Percentiles rank a stretch among this genome's conserved stretches.
These are phyloP conservation scores for Onychomys leucogaster DNA, from an alignment of 2,797 vertebrate genomes.

Conservation along the genomic window DNA sequence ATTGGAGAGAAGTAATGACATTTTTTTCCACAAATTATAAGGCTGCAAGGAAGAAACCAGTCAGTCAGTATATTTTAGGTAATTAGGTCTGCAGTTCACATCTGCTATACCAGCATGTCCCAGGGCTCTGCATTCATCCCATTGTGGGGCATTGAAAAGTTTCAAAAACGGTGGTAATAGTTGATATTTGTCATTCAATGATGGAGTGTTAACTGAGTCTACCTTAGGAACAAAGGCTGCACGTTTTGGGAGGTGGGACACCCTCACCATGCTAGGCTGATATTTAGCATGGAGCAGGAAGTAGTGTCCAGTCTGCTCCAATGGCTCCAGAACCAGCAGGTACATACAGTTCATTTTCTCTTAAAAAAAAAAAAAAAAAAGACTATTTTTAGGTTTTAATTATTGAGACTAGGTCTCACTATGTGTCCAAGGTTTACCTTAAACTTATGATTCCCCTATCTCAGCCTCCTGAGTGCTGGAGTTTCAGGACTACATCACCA, in stretches of 20 bases:
- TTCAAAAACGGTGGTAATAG: background rate
- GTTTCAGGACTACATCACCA: background rate
- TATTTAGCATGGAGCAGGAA: background rate
- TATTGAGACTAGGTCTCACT: background rate
- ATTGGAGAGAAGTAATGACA: background rate
- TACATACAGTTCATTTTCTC: background rate
- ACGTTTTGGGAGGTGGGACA: background rate
- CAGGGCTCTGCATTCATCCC: background rate
- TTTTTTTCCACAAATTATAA: background rate
- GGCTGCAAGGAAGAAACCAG: background rate
- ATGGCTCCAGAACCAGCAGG: background rate
- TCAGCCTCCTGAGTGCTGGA: background rate
- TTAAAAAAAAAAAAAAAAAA: background rate
- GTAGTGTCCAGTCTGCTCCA: background rate
- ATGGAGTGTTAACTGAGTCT: background rate
- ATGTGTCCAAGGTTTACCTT: background rate
- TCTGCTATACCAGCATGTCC: rapidly evolving
- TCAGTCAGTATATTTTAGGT: background rate
- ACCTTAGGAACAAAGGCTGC: background rate
- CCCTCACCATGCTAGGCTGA: background rate
- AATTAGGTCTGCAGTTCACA: background rate
- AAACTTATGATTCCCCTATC: background rate
- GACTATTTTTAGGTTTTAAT: background rate
- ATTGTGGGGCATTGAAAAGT: background rate
- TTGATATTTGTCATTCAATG: background rate